Percentiles rank a stretch among this genome's conserved stretches.
These are phyloP conservation scores for Sturnira hondurensis DNA, from an alignment of 2,113 vertebrate species.

Conservation along the genomic window DNA sequence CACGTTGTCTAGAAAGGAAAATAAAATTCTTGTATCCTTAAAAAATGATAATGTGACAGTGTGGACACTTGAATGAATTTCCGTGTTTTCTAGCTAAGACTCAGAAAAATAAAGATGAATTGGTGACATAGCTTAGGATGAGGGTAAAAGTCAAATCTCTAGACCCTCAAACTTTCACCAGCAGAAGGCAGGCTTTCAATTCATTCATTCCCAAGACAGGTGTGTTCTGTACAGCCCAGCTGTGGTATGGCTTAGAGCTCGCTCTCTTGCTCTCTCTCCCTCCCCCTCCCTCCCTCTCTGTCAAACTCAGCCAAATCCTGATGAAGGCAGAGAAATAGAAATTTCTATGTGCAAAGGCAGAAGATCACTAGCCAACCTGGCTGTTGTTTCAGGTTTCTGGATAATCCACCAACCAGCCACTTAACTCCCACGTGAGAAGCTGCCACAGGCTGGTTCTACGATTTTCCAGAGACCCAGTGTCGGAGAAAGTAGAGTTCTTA, in stretches of 20 bases:
- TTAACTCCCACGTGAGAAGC: neutral
- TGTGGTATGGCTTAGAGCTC: neutral
- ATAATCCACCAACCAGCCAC: neutral
- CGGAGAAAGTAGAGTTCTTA: neutral
- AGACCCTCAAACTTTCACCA: neutral
- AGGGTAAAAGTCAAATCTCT: neutral
- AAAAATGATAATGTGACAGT: slow-evolving; percentile 88
- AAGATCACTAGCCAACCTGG: neutral
- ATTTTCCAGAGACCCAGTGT: neutral
- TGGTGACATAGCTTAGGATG: slow-evolving; percentile 83
- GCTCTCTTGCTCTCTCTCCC: too few species aligned
- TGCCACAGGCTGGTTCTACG: neutral
- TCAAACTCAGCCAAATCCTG: neutral
- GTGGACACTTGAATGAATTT: slow-evolving; percentile 88
- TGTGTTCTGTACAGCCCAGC: neutral
- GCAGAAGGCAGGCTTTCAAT: neutral
- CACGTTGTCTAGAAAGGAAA: slow-evolving; percentile 80
- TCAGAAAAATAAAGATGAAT: slow-evolving; percentile 87
- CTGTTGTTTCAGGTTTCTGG: neutral
- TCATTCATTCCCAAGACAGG: neutral
- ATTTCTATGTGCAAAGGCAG: neutral
- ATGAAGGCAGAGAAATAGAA: neutral
- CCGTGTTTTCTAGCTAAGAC: slow-evolving; percentile 91
- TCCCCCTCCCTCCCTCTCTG: too few species aligned
- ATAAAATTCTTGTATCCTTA: slow-evolving; percentile 80